Conservation (phyloP, 64 coral and sea anemone genomes). For the Dendronephthya gigantea region DNA sequence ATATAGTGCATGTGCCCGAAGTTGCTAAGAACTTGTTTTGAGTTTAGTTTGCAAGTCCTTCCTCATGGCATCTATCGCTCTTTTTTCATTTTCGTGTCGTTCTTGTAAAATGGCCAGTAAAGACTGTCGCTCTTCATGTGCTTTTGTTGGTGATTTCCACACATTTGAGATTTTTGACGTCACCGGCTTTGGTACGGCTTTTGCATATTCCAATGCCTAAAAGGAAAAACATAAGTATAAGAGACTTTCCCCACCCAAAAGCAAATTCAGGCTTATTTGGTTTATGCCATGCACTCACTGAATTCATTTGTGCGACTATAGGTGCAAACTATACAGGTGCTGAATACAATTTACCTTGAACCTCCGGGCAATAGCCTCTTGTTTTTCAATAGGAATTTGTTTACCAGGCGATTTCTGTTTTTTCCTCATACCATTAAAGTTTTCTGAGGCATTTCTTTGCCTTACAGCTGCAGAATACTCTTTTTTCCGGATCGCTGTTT, state of each 20-base stretch:
- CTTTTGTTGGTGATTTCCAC: background rate
- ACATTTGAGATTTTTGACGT: background rate
- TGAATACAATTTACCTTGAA: background rate
- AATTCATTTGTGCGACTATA: too few relatives aligned
- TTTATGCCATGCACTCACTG: too few relatives aligned
- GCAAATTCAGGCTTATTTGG: too few relatives aligned
- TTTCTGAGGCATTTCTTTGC: background rate
- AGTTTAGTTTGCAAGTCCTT: background rate
- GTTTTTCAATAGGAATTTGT: background rate
- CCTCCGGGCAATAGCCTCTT: background rate
- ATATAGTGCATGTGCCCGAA: background rate
- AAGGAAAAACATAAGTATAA: too few relatives aligned
- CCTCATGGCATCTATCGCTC: background rate
- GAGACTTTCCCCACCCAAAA: too few relatives aligned
- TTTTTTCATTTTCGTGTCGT: background rate
- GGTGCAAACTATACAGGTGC: too few relatives aligned
- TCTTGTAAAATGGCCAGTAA: background rate
- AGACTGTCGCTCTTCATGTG: background rate
- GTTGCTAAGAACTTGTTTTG: background rate
- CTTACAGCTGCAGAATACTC: background rate
- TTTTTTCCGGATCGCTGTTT: background rate
- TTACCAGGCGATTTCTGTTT: background rate
- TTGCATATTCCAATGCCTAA: background rate
- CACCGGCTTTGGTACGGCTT: background rate
- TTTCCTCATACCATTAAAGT: background rate